These are phyloP conservation scores for Eilema depressum DNA, from an alignment of 2,888 invertebrate species.

Conservation along the genomic window DNA sequence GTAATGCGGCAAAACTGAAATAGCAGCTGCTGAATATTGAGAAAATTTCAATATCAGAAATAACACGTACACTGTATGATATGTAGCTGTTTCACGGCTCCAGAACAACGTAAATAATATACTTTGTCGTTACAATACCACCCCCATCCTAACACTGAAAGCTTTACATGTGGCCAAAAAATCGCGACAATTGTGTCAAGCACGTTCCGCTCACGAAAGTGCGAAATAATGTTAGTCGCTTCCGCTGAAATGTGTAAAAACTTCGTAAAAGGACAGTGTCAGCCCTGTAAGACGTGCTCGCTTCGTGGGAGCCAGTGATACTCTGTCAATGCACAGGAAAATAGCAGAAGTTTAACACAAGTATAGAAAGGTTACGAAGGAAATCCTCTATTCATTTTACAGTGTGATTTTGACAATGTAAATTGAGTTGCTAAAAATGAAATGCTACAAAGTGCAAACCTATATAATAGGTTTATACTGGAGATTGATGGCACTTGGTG, in stretches of 20 bases:
- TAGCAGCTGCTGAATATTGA: neutral
- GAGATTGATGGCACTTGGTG: too few relatives aligned
- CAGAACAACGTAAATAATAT: slow-evolving; percentile 28
- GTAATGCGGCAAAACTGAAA: neutral
- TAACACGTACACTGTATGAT: neutral
- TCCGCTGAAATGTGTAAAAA: slow-evolving; percentile 53
- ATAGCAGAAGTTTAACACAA: slow-evolving; percentile 23
- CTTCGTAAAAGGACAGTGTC: slow-evolving; percentile 50
- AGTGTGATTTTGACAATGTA: too few relatives aligned
- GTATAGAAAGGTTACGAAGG: neutral
- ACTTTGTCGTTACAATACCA: slow-evolving; percentile 22
- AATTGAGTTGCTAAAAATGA: too few relatives aligned
- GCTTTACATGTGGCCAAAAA: slow-evolving; percentile 36
- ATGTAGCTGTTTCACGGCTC: neutral
- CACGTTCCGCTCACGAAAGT: slow-evolving; percentile 52
- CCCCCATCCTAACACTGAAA: slow-evolving; percentile 25
- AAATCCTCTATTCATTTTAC: neutral
- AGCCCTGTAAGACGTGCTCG: slow-evolving; percentile 48
- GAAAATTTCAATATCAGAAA: neutral
- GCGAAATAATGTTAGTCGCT: slow-evolving; percentile 59
- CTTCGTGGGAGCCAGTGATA: slow-evolving; percentile 18
- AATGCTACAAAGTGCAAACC: too few relatives aligned
- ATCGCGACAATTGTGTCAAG: slow-evolving; percentile 45
- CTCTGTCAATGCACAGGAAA: slow-evolving; percentile 6
- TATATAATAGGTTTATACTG: too few relatives aligned